phyloP scores from a whole-genome alignment of 2,113 vertebrate genomes.

The Hippocampus barbouri region DNA sequence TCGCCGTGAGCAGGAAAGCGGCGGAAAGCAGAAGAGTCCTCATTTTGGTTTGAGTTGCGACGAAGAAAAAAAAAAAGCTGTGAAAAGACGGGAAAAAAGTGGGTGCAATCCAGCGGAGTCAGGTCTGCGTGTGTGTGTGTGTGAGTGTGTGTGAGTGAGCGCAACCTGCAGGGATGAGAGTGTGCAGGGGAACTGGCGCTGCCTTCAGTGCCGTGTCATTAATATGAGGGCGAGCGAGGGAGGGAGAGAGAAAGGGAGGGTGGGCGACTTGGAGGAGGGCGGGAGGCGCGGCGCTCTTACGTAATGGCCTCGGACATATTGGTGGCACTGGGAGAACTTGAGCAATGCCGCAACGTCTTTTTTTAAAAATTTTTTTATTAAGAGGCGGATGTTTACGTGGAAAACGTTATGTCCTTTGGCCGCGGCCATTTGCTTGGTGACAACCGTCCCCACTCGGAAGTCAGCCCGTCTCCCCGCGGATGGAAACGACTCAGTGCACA shows the following conservation, averaged over 20 bases:
- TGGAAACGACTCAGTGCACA: constrained; percentile 39
- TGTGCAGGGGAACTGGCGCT: constrained; percentile 64
- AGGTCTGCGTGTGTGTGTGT: background rate
- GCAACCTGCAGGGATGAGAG: constrained; percentile 65
- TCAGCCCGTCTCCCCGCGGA: constrained; percentile 49
- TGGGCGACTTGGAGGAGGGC: constrained; percentile 73
- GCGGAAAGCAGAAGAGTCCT: constrained; percentile 64
- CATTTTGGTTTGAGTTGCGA: constrained; percentile 67
- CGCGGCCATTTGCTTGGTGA: constrained; percentile 22
- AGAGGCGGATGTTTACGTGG: background rate
- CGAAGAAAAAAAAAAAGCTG: constrained; percentile 9
- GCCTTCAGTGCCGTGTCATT: constrained; percentile 72
- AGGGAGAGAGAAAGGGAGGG: constrained; percentile 58
- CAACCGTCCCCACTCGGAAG: too few relatives aligned
- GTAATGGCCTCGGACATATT: constrained; percentile 70
- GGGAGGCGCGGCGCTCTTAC: constrained; percentile 77
- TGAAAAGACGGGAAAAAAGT: constrained; percentile 16
- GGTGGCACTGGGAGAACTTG: constrained; percentile 44
- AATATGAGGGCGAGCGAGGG: constrained; percentile 69
- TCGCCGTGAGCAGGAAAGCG: constrained; percentile 64
- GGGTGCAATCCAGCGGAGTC: constrained; percentile 5
- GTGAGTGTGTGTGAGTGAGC: constrained; percentile 21
- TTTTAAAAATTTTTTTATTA: background rate
- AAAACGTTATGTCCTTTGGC: constrained; percentile 13
- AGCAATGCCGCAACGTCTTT: constrained; percentile 30